phyloP scores from a whole-genome alignment of 35 echinoderm and acorn worm species.

The Heliocidaris erythrogramma region DNA sequence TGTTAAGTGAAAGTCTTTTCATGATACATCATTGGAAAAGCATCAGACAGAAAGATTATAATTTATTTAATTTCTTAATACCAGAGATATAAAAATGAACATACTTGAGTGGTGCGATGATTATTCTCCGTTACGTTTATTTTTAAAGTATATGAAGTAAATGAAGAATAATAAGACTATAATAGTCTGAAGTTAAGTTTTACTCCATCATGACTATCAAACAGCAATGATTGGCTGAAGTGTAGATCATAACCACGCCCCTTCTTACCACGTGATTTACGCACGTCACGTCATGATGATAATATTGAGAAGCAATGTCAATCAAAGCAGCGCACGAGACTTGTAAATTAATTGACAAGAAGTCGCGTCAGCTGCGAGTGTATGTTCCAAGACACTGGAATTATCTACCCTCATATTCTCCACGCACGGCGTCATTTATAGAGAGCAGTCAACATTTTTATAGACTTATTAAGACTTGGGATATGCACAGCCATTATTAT shows the following conservation, averaged over 20 bases:
- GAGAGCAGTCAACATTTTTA: neutral
- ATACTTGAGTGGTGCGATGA: too few relatives aligned
- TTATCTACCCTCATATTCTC: neutral
- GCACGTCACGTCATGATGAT: neutral
- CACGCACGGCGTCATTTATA: too few relatives aligned
- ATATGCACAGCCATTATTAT: neutral
- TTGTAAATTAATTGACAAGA: slow-evolving; percentile 23
- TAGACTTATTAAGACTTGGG: neutral
- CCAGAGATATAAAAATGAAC: too few relatives aligned
- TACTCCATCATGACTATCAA: neutral
- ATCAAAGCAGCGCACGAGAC: neutral
- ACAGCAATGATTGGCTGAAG: slow-evolving; percentile 8
- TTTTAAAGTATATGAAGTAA: neutral
- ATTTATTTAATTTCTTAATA: too few relatives aligned
- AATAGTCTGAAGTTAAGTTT: neutral
- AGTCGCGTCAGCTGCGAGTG: slow-evolving; percentile 31
- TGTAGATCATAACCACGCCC: neutral
- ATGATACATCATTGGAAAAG: too few relatives aligned
- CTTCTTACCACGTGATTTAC: neutral
- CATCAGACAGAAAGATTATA: too few relatives aligned
- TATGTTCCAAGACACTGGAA: neutral
- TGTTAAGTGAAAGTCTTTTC: neutral
- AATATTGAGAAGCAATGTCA: neutral
- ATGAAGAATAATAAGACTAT: neutral
- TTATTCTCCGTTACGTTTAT: too few relatives aligned